Base-by-base conservation (phyloP, 2,888 invertebrate species). In the Nemotelus pantherinus region DNA sequence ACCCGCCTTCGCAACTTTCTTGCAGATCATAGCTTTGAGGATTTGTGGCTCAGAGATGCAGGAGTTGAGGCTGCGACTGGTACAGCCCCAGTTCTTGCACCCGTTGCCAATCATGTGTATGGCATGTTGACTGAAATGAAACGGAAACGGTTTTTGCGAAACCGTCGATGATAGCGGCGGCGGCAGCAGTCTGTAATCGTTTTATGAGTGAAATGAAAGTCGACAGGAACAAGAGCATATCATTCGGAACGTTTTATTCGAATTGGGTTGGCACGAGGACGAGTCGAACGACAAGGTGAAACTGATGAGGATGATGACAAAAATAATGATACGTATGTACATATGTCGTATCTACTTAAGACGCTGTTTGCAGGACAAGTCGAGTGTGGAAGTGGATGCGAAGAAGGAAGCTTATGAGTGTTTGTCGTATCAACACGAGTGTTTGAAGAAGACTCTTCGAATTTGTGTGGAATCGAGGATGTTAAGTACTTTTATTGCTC, bases 151-250 rank as follows among this genome's bases (percentile, higher is more conserved):
- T 50, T 50, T 50, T 50, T 50, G 50, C 9, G n/a, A 5, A 25
- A 41, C 50, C 50, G 50, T 1, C 9, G 60, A 60, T 60, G 60
- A 60, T 60, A 25, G 25, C 25, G 50, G 25, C 7, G 41, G 47
- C 25, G 3, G 44, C n/a, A 70, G 44, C 53, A 70, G 43, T 70
- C 50, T 55, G 70, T 55, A 70, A 70, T 70, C 55, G 70, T 70
- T 70, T 70, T 70, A 70, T 70, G 50, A 39, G 43, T 39, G 70
- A 45, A 70, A 55, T 53, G 70, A 70, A 47, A 70, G 3, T 55
- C 70, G 25, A 25, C 41, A 70, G 53, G 55, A 55, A 43, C 2
- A 68, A 55, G 70, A 6, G 57, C n/a, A n/a, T n/a, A n/a, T n/a
- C 53, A 43, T 70, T 70, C 50, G 43, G 9, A 55, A 7, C 50